Percentiles rank a stretch among this genome's conserved stretches.
These are phyloP conservation scores for Acrobasis repandana DNA, from an alignment of 2,888 invertebrate genomes.

Conservation along the genomic window DNA sequence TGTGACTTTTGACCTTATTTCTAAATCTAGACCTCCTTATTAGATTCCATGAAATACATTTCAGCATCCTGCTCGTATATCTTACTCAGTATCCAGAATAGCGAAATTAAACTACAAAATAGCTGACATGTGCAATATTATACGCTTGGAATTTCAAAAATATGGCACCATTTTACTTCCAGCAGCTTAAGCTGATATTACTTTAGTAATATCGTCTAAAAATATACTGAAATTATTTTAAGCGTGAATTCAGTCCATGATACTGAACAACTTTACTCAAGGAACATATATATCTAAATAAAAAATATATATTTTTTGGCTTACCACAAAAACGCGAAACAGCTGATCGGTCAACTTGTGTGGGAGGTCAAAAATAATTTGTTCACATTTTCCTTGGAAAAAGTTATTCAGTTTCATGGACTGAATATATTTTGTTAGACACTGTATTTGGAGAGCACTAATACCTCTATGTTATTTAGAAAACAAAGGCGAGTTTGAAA, in stretches of 20 bases:
- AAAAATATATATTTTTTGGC: too few relatives aligned
- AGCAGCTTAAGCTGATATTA: slow-evolving; percentile 3
- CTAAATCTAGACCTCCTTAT: neutral
- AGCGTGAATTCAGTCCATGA: too few relatives aligned
- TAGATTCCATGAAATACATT: neutral
- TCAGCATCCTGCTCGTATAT: neutral
- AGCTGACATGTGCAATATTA: neutral
- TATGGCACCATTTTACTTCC: neutral
- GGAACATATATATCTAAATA: too few relatives aligned
- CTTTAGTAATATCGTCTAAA: too few relatives aligned
- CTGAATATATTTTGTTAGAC: too few relatives aligned
- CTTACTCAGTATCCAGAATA: neutral
- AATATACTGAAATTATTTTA: too few relatives aligned
- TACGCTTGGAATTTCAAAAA: neutral
- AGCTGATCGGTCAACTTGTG: too few relatives aligned
- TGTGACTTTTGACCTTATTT: neutral
- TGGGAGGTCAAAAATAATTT: too few relatives aligned
- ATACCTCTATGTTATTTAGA: neutral
- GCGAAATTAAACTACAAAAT: neutral
- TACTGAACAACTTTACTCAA: too few relatives aligned
- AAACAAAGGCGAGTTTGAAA: neutral
- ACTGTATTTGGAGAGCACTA: neutral
- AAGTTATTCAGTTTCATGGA: too few relatives aligned
- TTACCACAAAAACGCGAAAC: too few relatives aligned
- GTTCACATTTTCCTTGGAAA: too few relatives aligned